Percentiles rank a stretch among this genome's conserved stretches.
phyloP scores from a whole-genome alignment of 2,888 invertebrate species.

The Chironomus tentans region DNA sequence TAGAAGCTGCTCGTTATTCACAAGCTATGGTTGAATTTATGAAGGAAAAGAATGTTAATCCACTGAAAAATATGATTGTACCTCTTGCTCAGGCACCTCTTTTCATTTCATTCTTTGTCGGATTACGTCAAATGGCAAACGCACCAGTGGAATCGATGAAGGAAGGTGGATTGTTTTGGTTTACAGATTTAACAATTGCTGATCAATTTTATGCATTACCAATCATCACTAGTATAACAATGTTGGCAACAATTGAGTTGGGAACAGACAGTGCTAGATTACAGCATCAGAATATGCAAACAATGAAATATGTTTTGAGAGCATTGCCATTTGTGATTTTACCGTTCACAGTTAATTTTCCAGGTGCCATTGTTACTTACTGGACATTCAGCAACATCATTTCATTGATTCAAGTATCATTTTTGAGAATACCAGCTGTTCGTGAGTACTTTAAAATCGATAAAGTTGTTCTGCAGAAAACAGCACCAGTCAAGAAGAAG shows the following conservation, averaged over 20 bases:
- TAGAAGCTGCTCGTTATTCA: slow-evolving; percentile 65
- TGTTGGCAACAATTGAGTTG: slow-evolving; percentile 72
- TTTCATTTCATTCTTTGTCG: slow-evolving; percentile 87
- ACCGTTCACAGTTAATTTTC: slow-evolving; percentile 80
- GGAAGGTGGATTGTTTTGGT: slow-evolving; percentile 86
- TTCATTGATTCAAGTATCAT: slow-evolving; percentile 65
- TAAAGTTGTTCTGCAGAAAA: slow-evolving; percentile 46
- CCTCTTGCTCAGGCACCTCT: slow-evolving; percentile 78
- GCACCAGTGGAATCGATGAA: slow-evolving; percentile 84
- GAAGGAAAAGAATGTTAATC: slow-evolving; percentile 72
- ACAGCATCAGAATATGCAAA: slow-evolving; percentile 56
- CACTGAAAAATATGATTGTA: slow-evolving; percentile 67
- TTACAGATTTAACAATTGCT: slow-evolving; percentile 78
- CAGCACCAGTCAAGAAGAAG: slow-evolving; percentile 58
- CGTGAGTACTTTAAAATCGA: slow-evolving; percentile 70
- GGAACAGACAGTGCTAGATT: slow-evolving; percentile 67
- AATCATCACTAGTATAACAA: slow-evolving; percentile 69
- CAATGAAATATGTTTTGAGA: slow-evolving; percentile 65
- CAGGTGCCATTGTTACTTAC: slow-evolving; percentile 78
- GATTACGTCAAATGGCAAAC: slow-evolving; percentile 77
- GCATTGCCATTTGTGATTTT: slow-evolving; percentile 70
- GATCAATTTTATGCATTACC: slow-evolving; percentile 88
- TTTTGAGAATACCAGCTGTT: slow-evolving; percentile 66
- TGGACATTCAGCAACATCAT: slow-evolving; percentile 84
- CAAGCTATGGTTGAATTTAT: slow-evolving; percentile 74